Percentiles rank a stretch among this genome's conserved stretches.
Conservation (phyloP, 1,140 invertebrate species). For the Capitella teleta region DNA sequence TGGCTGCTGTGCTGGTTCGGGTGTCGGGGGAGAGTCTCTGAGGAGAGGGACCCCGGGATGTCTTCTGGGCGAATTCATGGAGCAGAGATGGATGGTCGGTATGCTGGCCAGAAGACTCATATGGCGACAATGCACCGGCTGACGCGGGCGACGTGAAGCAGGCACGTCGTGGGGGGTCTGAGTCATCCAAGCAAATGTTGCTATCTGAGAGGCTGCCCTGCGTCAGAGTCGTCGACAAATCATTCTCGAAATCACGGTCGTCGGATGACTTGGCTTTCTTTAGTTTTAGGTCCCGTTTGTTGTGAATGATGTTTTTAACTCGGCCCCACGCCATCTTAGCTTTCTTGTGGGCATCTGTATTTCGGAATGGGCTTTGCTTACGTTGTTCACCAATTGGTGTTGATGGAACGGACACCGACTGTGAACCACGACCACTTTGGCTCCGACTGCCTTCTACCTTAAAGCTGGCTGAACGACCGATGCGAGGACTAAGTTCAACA, state of each 20-base stretch:
- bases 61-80: no score
- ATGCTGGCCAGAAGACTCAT: background rate
- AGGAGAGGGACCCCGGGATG: no score
- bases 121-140: background rate
- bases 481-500: no score
- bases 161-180: background rate
- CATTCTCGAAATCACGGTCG: no score
- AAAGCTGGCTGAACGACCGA: no score
- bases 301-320: slow-evolving; percentile 60
- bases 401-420: no score
- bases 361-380: no score
- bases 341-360: background rate
- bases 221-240: no score
- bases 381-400: no score
- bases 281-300: slow-evolving; percentile 53
- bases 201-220: slow-evolving; percentile 16
- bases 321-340: slow-evolving; percentile 48
- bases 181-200: slow-evolving; percentile 51
- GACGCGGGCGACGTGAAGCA: background rate
- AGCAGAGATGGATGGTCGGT: no score
- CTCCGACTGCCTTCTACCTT: no score
- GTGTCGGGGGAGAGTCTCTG: background rate
- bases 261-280: slow-evolving; percentile 43
- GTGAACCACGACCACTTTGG: no score
- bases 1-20: background rate